phyloP scores from a whole-genome alignment of 2,888 invertebrate genomes.

The Sarcophaga rosellei region DNA sequence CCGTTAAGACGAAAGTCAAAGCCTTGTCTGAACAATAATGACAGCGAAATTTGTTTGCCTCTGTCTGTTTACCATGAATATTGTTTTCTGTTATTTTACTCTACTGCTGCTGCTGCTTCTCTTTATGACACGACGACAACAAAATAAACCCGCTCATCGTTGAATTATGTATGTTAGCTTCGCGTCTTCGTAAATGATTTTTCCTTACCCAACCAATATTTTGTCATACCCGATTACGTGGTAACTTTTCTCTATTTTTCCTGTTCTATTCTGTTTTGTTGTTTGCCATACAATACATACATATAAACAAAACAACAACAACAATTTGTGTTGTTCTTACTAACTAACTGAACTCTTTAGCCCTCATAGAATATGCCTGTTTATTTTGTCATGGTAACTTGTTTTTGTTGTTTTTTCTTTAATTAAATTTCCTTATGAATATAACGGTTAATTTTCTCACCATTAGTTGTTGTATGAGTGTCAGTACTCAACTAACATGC shows the following conservation, averaged over 20 bases:
- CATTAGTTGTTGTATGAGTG: neutral
- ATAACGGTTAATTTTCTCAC: conserved; percentile 61
- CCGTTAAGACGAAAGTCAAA: conserved; percentile 71
- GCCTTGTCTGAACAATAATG: conserved; percentile 69
- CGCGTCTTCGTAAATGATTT: neutral
- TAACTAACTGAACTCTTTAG: neutral
- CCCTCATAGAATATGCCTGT: neutral
- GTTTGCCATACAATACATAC: too few species aligned
- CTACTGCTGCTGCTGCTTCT: neutral
- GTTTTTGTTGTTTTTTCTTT: neutral
- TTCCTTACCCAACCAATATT: conserved; percentile 2
- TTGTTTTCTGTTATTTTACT: neutral
- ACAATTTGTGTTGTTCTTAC: neutral
- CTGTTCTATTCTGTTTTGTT: neutral
- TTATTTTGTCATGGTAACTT: conserved; percentile 48
- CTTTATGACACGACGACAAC: neutral
- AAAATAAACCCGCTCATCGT: neutral
- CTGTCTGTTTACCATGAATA: neutral
- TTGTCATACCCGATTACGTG: conserved; percentile 5
- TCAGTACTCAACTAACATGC: neutral
- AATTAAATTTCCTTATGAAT: neutral
- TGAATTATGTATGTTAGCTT: conserved; percentile 9
- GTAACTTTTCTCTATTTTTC: conserved; percentile 7
- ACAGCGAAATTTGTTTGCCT: conserved; percentile 54
- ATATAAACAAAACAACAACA: neutral